These are phyloP conservation scores for Herminia tarsipennalis DNA, from an alignment of 2,888 invertebrate species.

Conservation along the genomic window DNA sequence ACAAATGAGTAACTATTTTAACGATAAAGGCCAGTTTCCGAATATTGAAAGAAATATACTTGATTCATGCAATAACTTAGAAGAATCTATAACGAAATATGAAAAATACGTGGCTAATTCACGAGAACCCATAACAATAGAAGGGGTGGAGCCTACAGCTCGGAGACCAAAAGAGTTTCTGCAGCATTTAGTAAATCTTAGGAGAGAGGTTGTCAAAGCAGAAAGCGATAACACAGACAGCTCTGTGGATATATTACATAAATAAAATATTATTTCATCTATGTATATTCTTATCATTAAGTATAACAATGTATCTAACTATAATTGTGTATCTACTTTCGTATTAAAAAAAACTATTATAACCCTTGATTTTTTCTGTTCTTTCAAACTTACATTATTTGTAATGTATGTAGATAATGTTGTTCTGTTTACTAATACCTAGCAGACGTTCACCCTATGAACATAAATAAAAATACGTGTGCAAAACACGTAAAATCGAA, in stretches of 20 bases:
- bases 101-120: constrained; percentile 58
- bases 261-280: constrained; percentile 19
- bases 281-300: neutral
- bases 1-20: constrained; percentile 33
- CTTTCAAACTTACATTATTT: no score
- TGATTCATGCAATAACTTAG: constrained; percentile 65
- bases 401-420: no score
- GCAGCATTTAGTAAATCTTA: constrained; percentile 83
- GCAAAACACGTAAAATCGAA: no score
- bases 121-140: constrained; percentile 32
- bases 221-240: constrained; percentile 71
- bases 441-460: no score
- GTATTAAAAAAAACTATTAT: no score
- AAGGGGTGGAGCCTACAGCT: constrained; percentile 15
- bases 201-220: constrained; percentile 83
- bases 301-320: neutral
- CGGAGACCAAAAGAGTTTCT: constrained; percentile 84
- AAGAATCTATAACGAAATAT: constrained; percentile 63
- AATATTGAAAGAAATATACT: constrained; percentile 61
- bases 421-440: no score
- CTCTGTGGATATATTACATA: constrained; percentile 32
- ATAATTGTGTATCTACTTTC: neutral
- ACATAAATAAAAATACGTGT: no score
- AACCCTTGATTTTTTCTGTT: no score
- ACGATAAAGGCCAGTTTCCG: constrained; percentile 46